Base-by-base conservation (phyloP, 2,888 invertebrate genomes). In the Furcula furcula region DNA sequence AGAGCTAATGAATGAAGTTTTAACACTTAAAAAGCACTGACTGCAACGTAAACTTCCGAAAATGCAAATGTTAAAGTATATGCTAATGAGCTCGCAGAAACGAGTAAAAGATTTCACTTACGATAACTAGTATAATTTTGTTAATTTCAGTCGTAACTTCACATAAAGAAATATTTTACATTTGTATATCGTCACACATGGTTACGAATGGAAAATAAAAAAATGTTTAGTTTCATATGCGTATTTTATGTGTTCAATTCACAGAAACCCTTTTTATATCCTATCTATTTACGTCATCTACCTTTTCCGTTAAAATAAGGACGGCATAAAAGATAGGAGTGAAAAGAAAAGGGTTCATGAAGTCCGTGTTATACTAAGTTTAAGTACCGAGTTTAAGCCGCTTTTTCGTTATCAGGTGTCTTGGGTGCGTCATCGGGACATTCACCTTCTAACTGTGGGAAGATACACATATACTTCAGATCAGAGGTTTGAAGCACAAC, bases 371-470 rank as follows among this genome's bases (percentile, higher is more conserved):
- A n/a, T n/a, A n/a, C n/a, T n/a, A n/a, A n/a, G n/a, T n/a, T n/a
- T n/a, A n/a, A n/a, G n/a, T n/a, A n/a, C n/a, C n/a, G n/a, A n/a
- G n/a, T n/a, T n/a, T n/a, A n/a, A n/a, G n/a, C n/a, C n/a, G n/a
- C n/a, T n/a, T n/a, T n/a, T n/a, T n/a, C n/a, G n/a, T n/a, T n/a
- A n/a, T 40, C 91, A 97, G 94, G 97, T 97, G 53, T 97, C 96
- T 50, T 97, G 96, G 97, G 95, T 97, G 31, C 92, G 97, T 38
- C 96, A 97, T 81, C 92, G 96, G 41, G 97, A 97, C 83, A 95
- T 97, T 59, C 97, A 97, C 83, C 86, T 97, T 65, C 91, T 97
- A 59, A 97, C 97, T 3, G 95, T 97, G 52, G 97, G 97, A 15
- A 92, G 94, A 23, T 97, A 96, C 83, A 97, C 97, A 31, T 97